phyloP scores from a whole-genome alignment of 1,140 invertebrate genomes.

The Contarinia nasturtii region DNA sequence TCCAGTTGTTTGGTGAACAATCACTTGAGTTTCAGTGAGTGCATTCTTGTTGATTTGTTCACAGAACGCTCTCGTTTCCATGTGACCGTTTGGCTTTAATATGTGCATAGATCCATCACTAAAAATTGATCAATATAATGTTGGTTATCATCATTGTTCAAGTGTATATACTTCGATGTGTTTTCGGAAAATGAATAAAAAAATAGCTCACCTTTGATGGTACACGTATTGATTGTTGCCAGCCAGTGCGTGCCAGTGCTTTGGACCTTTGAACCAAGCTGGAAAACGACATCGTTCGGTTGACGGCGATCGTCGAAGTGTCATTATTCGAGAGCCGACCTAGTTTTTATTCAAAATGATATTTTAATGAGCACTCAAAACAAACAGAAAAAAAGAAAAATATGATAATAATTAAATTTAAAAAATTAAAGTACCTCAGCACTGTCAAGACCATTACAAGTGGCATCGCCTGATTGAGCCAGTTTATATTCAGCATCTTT shows the following conservation, averaged over 20 bases:
- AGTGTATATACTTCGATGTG: too few relatives aligned
- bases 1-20: constrained; percentile 34
- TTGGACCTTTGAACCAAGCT: constrained; percentile 22
- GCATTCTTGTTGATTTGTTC: constrained; percentile 25
- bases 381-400: not conserved
- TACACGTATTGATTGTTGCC: constrained; percentile 23
- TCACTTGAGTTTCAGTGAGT: constrained; percentile 23
- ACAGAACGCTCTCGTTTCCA: constrained; percentile 24
- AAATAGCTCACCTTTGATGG: constrained; percentile 22
- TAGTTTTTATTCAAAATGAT: constrained; percentile 6
- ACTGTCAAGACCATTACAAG: constrained; percentile 68
- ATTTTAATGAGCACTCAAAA: not conserved
- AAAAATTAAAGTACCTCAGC: constrained; percentile 25
- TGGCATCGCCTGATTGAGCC: constrained; percentile 73
- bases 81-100: constrained; percentile 23
- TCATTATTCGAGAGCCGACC: constrained; percentile 24
- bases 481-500: constrained; percentile 51
- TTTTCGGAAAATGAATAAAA: not conserved
- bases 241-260: constrained; percentile 24
- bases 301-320: constrained; percentile 19
- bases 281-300: constrained; percentile 24
- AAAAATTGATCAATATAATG: constrained; percentile 4
- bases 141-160: not conserved
- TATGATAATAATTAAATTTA: not conserved
- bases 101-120: constrained; percentile 25